Conservation (phyloP, 2,797 vertebrate genomes). For the Coracias cyanogaster region DNA sequence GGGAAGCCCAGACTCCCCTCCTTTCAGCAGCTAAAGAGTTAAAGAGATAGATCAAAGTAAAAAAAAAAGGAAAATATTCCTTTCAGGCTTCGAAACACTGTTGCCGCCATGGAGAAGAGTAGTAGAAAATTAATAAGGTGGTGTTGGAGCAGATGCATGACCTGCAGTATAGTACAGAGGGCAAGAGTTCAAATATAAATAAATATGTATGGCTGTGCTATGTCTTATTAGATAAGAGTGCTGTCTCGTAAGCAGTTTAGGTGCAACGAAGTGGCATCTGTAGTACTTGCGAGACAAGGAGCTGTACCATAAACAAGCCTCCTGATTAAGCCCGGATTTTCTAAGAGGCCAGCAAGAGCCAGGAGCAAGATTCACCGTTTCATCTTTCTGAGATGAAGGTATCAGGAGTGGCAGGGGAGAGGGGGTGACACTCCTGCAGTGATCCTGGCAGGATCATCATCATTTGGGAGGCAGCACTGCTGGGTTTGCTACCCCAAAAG, state of each 20-base stretch:
- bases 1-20: not conserved
- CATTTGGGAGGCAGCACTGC: not conserved
- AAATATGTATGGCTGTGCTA: constrained; percentile 76
- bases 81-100: constrained; percentile 53
- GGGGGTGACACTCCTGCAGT: not conserved
- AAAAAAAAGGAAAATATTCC: constrained; percentile 37
- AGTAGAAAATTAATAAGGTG: constrained; percentile 77
- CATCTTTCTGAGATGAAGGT: not conserved
- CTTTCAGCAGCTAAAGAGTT: constrained; percentile 57
- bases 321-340: constrained; percentile 62
- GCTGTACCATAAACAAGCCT: constrained; percentile 59
- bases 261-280: constrained; percentile 71
- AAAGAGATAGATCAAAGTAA: constrained; percentile 47
- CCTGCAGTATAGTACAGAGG: constrained; percentile 70
- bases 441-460: not conserved
- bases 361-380: not conserved
- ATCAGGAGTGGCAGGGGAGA: not conserved
- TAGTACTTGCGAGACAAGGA: constrained; percentile 61
- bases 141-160: constrained; percentile 72
- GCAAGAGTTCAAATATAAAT: constrained; percentile 78
- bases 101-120: constrained; percentile 57
- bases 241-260: constrained; percentile 76
- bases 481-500: not conserved
- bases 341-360: constrained; percentile 19
- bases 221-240: constrained; percentile 74